Conservation (phyloP, 2,797 vertebrate species). For the Enteromius viviparus region DNA sequence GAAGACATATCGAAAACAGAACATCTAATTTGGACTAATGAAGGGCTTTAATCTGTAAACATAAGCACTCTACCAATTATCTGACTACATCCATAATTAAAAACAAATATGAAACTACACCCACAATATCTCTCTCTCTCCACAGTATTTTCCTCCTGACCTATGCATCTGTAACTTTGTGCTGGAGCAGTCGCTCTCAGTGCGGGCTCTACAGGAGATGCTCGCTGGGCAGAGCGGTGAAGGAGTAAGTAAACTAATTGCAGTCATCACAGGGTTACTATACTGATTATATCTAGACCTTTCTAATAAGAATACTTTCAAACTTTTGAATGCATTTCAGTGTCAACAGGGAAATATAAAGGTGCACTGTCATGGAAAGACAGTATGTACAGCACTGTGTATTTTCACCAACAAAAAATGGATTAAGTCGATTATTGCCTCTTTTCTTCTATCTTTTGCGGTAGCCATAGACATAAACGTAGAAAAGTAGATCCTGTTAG, state of each 20-base stretch:
- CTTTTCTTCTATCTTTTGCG: no score
- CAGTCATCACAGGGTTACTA: conserved; percentile 27
- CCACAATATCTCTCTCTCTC: conserved; percentile 35
- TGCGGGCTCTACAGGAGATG: conserved; percentile 98
- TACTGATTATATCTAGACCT: background rate
- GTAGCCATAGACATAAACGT: no score
- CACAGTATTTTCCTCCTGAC: conserved; percentile 95
- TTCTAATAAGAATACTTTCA: background rate
- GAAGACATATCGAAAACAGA: background rate
- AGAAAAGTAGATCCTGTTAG: no score
- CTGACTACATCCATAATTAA: background rate
- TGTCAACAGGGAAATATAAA: background rate
- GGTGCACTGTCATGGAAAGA: background rate
- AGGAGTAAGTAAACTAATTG: conserved; percentile 84
- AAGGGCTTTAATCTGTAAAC: background rate
- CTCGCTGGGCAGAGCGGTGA: conserved; percentile 86
- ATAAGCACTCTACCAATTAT: background rate
- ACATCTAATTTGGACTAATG: background rate
- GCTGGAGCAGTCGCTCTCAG: conserved; percentile 95
- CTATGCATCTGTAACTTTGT: conserved; percentile 96
- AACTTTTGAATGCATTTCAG: background rate
- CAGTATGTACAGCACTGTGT: background rate
- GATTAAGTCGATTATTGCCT: no score
- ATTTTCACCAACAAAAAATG: no score
- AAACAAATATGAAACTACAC: background rate